Percentiles rank a stretch among this genome's conserved stretches.
Conservation (phyloP, 2,113 vertebrate genomes). For the Pteropus alecto region DNA sequence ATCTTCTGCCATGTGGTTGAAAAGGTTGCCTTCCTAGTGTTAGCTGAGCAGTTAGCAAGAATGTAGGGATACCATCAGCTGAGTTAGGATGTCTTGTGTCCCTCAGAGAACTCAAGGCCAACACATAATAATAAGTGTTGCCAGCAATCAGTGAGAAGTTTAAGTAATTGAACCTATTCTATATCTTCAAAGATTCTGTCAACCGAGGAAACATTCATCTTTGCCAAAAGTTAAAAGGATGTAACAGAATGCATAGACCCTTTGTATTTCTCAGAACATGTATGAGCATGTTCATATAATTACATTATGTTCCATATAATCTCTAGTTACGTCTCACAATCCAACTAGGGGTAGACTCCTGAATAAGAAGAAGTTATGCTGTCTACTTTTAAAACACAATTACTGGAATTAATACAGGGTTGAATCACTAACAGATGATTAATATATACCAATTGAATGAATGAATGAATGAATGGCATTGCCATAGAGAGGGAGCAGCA, state of each 20-base stretch:
- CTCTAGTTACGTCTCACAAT: not conserved
- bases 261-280: not conserved
- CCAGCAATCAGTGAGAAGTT: not conserved
- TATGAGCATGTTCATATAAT: not conserved
- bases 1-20: not conserved
- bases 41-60: not conserved
- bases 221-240: not conserved
- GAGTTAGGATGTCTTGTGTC: not conserved
- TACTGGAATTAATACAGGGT: not conserved
- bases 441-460: not conserved
- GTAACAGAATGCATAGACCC: not conserved
- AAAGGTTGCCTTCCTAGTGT: not conserved
- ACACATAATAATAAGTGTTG: not conserved
- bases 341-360: not conserved
- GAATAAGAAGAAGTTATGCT: not conserved
- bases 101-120: not conserved
- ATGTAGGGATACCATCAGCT: not conserved
- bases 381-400: not conserved
- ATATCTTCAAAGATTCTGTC: not conserved
- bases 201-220: not conserved
- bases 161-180: not conserved
- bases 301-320: not conserved
- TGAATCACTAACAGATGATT: not conserved
- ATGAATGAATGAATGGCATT: not conserved
- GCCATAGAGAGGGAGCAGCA: not conserved